Base-by-base conservation (phyloP, 2,797 vertebrate species). In the Pristis pectinata region DNA sequence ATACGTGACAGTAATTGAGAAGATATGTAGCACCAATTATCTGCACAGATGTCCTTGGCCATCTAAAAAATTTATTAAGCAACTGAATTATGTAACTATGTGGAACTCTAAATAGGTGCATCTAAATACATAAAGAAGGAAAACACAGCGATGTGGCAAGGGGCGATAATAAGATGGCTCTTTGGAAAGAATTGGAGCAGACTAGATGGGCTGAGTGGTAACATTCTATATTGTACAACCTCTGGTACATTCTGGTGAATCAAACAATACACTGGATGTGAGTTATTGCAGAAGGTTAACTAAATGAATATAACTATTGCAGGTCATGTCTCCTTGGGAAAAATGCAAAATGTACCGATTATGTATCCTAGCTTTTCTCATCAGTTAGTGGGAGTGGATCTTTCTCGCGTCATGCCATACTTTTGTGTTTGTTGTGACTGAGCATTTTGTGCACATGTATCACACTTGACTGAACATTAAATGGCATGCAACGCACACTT, bases 1-100 rank as follows among this genome's bases (percentile, higher is more conserved):
- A 53, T 67, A 44, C 49, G 11, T 94, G 92, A 94, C 92, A 94
- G 92, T 76, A 94, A 94, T 74, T 74, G 41, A 30, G 92, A 76
- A 74, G 70, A 49, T 74, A 53, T 74, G 92, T n/a, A 56, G 92
- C 70, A 94, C 67, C 44, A 94, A 94, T 76, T 56, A 94, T 76
- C 44, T 74, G 30, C 92, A 44, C 89, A 8, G 92, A 76, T 44
- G 11, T 94, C 27, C 7, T 30, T 56, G 44, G 44, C 27, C 41
- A 72, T 34, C 34, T 93, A 30, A 94, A 94, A 76, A 49, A 53
- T 76, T 44, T 56, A 56, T 53, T 74, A 76, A 94, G 64, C 67
- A 94, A 74, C 44, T 27, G 67, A 94, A 72, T 76, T 72, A 72
- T 53, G 92, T 34, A 94, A 53, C 24, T 24, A 67, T 67, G 67